phyloP scores from a whole-genome alignment of 2,888 invertebrate species.

The Emmelina monodactyla region DNA sequence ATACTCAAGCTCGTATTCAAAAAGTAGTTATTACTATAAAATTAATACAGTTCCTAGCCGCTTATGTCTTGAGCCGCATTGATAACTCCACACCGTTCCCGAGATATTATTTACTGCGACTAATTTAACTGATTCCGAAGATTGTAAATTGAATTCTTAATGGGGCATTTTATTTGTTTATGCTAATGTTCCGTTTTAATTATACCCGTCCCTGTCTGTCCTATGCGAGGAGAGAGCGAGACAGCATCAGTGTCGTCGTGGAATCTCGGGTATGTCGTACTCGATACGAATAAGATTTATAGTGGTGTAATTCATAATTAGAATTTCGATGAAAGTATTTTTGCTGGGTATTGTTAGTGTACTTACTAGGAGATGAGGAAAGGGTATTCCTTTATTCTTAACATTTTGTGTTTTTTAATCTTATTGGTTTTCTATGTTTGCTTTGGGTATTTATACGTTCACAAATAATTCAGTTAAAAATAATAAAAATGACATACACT shows the following conservation, averaged over 20 bases:
- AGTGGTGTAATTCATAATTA: slow-evolving; percentile 50
- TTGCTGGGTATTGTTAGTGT: too few species aligned
- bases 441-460: too few species aligned
- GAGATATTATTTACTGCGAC: slow-evolving; percentile 61
- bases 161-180: slow-evolving; percentile 65
- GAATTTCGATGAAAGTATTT: slow-evolving; percentile 18
- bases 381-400: too few species aligned
- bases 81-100: slow-evolving; percentile 40
- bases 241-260: slow-evolving; percentile 17
- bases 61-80: slow-evolving; percentile 18
- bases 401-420: too few species aligned
- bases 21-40: slow-evolving; percentile 5
- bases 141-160: slow-evolving; percentile 66
- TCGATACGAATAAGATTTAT: slow-evolving; percentile 39
- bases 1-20: too few species aligned
- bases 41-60: slow-evolving; percentile 3
- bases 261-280: slow-evolving; percentile 34
- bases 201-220: slow-evolving; percentile 29
- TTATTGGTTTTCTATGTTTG: too few species aligned
- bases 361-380: too few species aligned
- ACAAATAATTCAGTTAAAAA: too few species aligned
- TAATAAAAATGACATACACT: too few species aligned
- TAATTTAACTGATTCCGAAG: slow-evolving; percentile 57
- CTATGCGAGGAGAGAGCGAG: slow-evolving; percentile 21
- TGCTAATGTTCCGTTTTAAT: slow-evolving; percentile 62